Conservation (phyloP, 2,113 vertebrate genomes). For the Xyrauchen texanus region DNA sequence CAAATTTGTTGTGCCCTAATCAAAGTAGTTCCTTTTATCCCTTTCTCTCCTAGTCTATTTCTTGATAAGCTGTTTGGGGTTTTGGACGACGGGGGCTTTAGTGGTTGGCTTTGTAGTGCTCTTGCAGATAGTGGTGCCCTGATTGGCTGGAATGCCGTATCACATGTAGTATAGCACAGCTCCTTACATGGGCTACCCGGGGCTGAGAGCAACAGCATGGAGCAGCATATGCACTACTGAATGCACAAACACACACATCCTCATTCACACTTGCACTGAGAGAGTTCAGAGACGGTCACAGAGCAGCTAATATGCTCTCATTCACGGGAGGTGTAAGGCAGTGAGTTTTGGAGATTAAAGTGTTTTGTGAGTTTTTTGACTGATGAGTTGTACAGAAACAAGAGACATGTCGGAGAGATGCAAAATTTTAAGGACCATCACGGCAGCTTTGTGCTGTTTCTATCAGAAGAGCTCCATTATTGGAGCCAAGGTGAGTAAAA, state of each 20-base stretch:
- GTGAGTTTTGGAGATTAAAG: constrained; percentile 20
- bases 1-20: background rate
- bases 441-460: constrained; percentile 91
- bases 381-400: constrained; percentile 27
- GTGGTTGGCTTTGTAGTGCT: constrained; percentile 42
- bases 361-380: background rate
- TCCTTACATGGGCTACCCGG: constrained; percentile 72
- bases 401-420: constrained; percentile 86
- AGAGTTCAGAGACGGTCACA: constrained; percentile 15
- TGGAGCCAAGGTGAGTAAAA: constrained; percentile 84
- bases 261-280: background rate
- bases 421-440: constrained; percentile 80
- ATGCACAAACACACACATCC: constrained; percentile 12
- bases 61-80: constrained; percentile 20
- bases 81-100: constrained; percentile 13
- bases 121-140: constrained; percentile 75
- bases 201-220: constrained; percentile 63
- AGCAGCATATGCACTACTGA: constrained; percentile 27
- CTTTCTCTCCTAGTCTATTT: background rate
- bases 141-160: constrained; percentile 77
- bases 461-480: constrained; percentile 88
- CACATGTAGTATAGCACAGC: constrained; percentile 80
- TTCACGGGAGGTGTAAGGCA: constrained; percentile 15
- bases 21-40: background rate
- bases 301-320: constrained; percentile 16